phyloP scores from a whole-genome alignment of 2,888 invertebrate species.

The Mythimna loreyi region DNA sequence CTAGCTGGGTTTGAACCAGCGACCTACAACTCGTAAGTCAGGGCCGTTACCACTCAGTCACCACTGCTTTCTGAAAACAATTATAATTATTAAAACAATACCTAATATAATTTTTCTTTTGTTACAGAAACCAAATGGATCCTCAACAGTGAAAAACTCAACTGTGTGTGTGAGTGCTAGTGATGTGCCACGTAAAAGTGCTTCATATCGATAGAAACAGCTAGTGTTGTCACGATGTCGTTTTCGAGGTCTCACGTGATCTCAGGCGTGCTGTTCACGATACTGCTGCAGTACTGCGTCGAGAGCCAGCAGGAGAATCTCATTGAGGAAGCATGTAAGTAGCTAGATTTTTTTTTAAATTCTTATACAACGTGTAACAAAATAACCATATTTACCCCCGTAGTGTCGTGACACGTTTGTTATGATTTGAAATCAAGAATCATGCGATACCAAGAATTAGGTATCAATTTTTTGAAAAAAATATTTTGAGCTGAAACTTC shows the following conservation, averaged over 20 bases:
- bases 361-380: too few relatives aligned
- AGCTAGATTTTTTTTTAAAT: neutral
- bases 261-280: slow-evolving; percentile 73
- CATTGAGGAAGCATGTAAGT: slow-evolving; percentile 86
- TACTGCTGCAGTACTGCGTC: slow-evolving; percentile 80
- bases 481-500: too few relatives aligned
- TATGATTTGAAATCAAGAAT: too few relatives aligned
- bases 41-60: too few relatives aligned
- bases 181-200: slow-evolving; percentile 69
- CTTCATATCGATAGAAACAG: slow-evolving; percentile 67
- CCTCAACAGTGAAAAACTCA: slow-evolving; percentile 10
- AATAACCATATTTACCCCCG: too few relatives aligned
- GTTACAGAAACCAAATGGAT: slow-evolving; percentile 64
- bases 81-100: neutral
- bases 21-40: too few relatives aligned
- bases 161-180: slow-evolving; percentile 65
- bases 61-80: too few relatives aligned
- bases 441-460: too few relatives aligned
- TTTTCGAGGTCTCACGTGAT: slow-evolving; percentile 73
- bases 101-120: slow-evolving; percentile 12
- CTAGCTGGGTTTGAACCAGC: too few relatives aligned
- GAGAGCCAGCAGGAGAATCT: slow-evolving; percentile 84
- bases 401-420: too few relatives aligned
- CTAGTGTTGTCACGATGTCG: slow-evolving; percentile 73
- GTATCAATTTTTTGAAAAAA: too few relatives aligned